These are phyloP conservation scores for Microplitis manilae DNA, from an alignment of 2,888 invertebrate genomes.

Conservation along the genomic window DNA sequence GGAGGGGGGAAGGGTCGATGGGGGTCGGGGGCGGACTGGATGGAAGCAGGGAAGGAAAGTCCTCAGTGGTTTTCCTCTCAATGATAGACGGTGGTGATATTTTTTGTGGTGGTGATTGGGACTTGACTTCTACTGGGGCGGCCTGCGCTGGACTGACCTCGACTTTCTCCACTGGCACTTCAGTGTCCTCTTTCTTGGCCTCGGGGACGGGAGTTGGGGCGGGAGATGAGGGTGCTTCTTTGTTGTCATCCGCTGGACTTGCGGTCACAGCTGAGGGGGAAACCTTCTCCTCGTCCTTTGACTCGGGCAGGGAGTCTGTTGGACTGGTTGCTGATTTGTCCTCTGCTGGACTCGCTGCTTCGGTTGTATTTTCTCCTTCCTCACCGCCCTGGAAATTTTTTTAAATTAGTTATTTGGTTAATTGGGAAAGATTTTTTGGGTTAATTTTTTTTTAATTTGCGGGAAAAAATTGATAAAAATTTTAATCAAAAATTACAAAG, in stretches of 20 bases:
- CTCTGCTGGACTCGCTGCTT: constrained; percentile 58
- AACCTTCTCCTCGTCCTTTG: constrained; percentile 48
- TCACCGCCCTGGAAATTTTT: constrained; percentile 64
- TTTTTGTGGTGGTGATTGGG: constrained; percentile 54
- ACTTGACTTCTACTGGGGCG: constrained; percentile 60
- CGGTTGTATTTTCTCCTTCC: constrained; percentile 57
- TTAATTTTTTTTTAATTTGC: not conserved
- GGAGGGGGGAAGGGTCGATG: constrained; percentile 69
- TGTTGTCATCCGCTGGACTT: constrained; percentile 57
- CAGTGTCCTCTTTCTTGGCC: constrained; percentile 59
- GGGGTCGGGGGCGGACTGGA: constrained; percentile 70
- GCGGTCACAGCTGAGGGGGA: constrained; percentile 26
- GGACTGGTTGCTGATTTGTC: constrained; percentile 66
- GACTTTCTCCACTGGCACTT: constrained; percentile 60
- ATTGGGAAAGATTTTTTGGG: not conserved
- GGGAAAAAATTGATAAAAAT: too few species aligned
- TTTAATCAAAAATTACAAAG: too few species aligned
- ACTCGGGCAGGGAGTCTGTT: constrained; percentile 50
- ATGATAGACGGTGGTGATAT: constrained; percentile 69
- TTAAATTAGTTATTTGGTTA: constrained; percentile 14
- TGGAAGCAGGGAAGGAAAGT: constrained; percentile 66
- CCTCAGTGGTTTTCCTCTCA: constrained; percentile 71
- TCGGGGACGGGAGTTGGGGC: constrained; percentile 61
- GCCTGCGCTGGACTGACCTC: constrained; percentile 68
- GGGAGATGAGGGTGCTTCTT: constrained; percentile 61